Evolutionary conservation across 2,888 invertebrate genomes (phyloP), one percentile per base, ranked within the genome.

Genomic region (Cancer borealis): DNA sequence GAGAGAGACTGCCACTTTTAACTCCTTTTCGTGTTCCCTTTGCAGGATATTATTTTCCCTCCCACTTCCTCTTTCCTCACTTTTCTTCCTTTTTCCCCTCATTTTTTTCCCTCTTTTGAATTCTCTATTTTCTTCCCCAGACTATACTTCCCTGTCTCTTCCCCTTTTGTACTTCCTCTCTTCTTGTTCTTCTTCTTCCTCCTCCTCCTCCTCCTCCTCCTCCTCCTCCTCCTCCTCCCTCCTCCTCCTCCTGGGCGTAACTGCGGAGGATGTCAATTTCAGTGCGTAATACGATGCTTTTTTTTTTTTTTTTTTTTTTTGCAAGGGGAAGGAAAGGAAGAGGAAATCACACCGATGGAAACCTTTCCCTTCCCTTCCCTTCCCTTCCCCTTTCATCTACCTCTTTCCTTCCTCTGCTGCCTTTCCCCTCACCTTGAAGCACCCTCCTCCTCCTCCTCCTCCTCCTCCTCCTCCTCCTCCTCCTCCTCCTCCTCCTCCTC

Each of bases 131-230:
- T 30, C 26, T n/a, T 12, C 3, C 26, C 26, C 26, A 14, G 26
- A 26, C 12, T 79, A 6, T 30, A n/a, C 8, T 79, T 79, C 17
- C 26, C 79, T 79, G 1, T 17, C 26, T 79, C 26, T 5, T 79
- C 79, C 26, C 60, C 60, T 1, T 66, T 6, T n/a, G 8, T 66
- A 17, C 66, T 17, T 66, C 66, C 17, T 66, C 66, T 3, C 3
- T 3, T 26, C 73, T 17, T 60, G 3, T 26, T 79, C 79, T 26
- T 79, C 79, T 26, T 79, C 26, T 26, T 79, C 26, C 79, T 79
- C 79, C 79, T 79, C 79, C 79, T 79, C 79, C 79, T 79, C 79
- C 79, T 79, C 79, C 79, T 79, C 79, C 79, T 79, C 79, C 79
- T 79, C 79, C 79, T 79, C 79, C 79, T 66, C 66, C 66, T 66